Evolutionary conservation across 2,888 invertebrate genomes (phyloP), one percentile per base, ranked within the genome.

Genomic region (Drosophila limbata): DNA sequence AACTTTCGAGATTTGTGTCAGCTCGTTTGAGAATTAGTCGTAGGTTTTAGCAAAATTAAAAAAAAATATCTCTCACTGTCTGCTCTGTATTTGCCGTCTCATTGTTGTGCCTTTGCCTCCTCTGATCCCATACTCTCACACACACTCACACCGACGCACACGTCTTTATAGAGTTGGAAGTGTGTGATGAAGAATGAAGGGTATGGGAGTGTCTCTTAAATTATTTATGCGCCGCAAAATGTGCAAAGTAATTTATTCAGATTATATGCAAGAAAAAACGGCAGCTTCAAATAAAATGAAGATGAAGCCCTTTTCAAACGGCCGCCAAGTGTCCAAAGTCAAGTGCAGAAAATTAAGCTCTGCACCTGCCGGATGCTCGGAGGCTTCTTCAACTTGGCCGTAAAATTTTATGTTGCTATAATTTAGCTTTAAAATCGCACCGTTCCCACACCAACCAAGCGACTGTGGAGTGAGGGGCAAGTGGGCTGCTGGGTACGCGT

Each of bases 11-110:
- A 85, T 89, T 85, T 85, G 85, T 85, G 89, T 89, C 85, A 89
- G 85, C 85, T 89, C 89, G 89, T 85, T 85, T 85, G 85, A 85
- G 89, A 85, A 89, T 89, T 85, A 85, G 89, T 87, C 80, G 85
- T 81, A 75, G 89, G 79, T 85, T 85, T 85, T 85, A 89, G 88
- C 73, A 77, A 85, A 89, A 89, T 89, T 85, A 87, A 85, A 85
- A 85, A 85, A 82, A 82, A 79, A 53, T 44, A 74, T 69, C 77
- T 88, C 76, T 85, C 79, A 82, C 80, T 81, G 66, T 85, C 68
- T 77, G 69, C 73, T 69, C 73, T 79, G 81, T 75, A 84, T 87
- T 87, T 87, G 82, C 67, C 71, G 62, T 79, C 68, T 81, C 83
- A 82, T 85, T 83, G 86, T 85, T 75, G 57, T 77, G 60, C 44